A percentile compares a stretch with the other conserved stretches of the same genome.
phyloP scores from a whole-genome alignment of 2,888 invertebrate species.

The Dolomedes plantarius region DNA sequence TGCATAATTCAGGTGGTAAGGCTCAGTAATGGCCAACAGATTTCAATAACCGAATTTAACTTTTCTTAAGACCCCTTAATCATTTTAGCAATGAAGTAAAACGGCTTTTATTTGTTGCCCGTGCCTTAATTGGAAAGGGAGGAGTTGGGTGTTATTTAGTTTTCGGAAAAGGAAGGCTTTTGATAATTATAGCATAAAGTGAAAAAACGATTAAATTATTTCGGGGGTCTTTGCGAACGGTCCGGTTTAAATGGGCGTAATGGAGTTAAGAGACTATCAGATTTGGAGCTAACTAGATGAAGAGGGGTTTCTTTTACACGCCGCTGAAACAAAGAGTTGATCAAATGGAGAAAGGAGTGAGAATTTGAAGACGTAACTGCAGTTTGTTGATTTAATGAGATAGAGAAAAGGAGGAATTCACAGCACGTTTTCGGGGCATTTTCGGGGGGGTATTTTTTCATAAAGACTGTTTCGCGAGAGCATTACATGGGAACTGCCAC shows the following conservation, averaged over 20 bases:
- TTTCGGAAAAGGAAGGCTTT: conserved; percentile 38
- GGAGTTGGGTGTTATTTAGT: conserved; percentile 5
- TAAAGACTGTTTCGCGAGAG: no score
- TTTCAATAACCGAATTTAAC: conserved; percentile 71
- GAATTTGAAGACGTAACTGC: conserved; percentile 26
- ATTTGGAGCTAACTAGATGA: conserved; percentile 64
- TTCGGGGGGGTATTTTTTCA: no score
- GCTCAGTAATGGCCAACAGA: conserved; percentile 64
- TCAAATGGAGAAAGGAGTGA: conserved; percentile 38
- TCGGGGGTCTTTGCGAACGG: conserved; percentile 51
- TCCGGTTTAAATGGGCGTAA: conserved; percentile 66
- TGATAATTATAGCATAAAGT: conserved; percentile 39
- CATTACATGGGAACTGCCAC: no score
- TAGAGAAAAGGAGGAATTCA: conserved; percentile 17
- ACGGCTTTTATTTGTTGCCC: conserved; percentile 65
- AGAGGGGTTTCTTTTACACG: conserved; percentile 26
- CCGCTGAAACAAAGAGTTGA: conserved; percentile 14
- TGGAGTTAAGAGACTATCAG: conserved; percentile 67
- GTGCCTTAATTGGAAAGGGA: conserved; percentile 18
- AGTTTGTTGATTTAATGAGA: conserved; percentile 60
- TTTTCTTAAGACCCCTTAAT: conserved; percentile 67
- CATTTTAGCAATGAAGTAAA: conserved; percentile 70
- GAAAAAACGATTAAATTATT: conserved; percentile 65
- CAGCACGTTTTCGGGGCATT: conserved; percentile 45
- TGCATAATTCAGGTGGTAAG: conserved; percentile 65